phyloP scores from a whole-genome alignment of 2,797 vertebrate species.

The Paratrypauchen microcephalus region DNA sequence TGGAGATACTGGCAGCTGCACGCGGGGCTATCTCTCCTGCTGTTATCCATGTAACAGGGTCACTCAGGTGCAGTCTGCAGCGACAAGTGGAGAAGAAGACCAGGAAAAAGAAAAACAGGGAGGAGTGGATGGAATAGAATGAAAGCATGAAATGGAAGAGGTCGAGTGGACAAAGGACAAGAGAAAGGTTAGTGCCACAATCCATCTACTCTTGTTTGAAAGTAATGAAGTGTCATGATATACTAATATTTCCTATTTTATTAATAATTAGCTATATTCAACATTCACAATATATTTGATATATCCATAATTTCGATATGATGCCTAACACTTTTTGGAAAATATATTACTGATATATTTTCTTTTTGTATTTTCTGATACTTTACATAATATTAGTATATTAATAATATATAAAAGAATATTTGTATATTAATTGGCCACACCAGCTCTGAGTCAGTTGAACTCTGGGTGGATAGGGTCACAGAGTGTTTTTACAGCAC shows the following conservation, averaged over 20 bases:
- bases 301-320: too few species aligned
- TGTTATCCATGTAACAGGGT: conserved; percentile 43
- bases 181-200: conserved; percentile 11
- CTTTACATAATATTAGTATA: too few species aligned
- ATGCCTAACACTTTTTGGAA: too few species aligned
- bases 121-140: conserved; percentile 45
- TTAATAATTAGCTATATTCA: too few species aligned
- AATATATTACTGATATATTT: too few species aligned
- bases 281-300: too few species aligned
- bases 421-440: neutral
- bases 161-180: conserved; percentile 37
- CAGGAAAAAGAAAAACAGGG: conserved; percentile 49
- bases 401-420: too few species aligned
- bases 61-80: conserved; percentile 62
- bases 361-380: too few species aligned
- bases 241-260: too few species aligned
- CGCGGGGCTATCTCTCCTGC: conserved; percentile 46
- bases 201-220: neutral
- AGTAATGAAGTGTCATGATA: too few species aligned
- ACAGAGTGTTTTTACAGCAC: conserved; percentile 55
- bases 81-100: conserved; percentile 45
- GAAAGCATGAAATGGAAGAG: conserved; percentile 43
- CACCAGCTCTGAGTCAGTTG: neutral
- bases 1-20: conserved; percentile 38
- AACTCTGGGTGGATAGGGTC: conserved; percentile 20